Conservation (phyloP, 2,888 invertebrate genomes). For the Bedellia somnulentella region DNA sequence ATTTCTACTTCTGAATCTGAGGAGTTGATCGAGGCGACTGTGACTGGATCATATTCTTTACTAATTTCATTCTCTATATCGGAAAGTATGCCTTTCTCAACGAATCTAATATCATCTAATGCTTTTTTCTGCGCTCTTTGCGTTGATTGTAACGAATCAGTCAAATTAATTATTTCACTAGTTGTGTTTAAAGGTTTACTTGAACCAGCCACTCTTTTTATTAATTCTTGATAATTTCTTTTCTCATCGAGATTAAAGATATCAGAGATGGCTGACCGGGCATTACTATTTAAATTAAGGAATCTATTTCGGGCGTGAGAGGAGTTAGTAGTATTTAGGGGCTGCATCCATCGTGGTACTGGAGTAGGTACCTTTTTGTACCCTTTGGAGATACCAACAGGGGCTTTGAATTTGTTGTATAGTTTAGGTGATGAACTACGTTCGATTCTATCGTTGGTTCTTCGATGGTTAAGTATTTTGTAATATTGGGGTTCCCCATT, state of each 20-base stretch:
- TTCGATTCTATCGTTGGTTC: slow-evolving; percentile 20
- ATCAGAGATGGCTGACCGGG: slow-evolving; percentile 39
- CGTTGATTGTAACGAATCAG: slow-evolving; percentile 31
- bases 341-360: slow-evolving; percentile 35
- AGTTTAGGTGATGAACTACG: slow-evolving; percentile 24
- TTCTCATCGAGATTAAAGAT: slow-evolving; percentile 62
- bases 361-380: slow-evolving; percentile 30
- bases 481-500: slow-evolving; percentile 22
- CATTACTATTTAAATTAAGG: slow-evolving; percentile 29
- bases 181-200: slow-evolving; percentile 25
- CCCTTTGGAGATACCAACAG: slow-evolving; percentile 34
- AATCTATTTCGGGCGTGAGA: slow-evolving; percentile 23
- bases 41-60: slow-evolving; percentile 43
- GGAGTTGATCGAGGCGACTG: slow-evolving; percentile 44
- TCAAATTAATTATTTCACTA: slow-evolving; percentile 28
- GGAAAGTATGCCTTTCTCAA: slow-evolving; percentile 24
- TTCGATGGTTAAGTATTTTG: slow-evolving; percentile 20
- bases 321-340: slow-evolving; percentile 22
- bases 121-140: slow-evolving; percentile 31
- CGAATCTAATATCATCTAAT: slow-evolving; percentile 30
- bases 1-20: slow-evolving; percentile 49
- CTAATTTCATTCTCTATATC: slow-evolving; percentile 24
- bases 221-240: slow-evolving; percentile 54
- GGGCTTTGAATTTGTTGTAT: slow-evolving; percentile 31
- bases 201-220: slow-evolving; percentile 33